Conservation (phyloP, 2,113 vertebrate species). For the Oreochromis aureus region DNA sequence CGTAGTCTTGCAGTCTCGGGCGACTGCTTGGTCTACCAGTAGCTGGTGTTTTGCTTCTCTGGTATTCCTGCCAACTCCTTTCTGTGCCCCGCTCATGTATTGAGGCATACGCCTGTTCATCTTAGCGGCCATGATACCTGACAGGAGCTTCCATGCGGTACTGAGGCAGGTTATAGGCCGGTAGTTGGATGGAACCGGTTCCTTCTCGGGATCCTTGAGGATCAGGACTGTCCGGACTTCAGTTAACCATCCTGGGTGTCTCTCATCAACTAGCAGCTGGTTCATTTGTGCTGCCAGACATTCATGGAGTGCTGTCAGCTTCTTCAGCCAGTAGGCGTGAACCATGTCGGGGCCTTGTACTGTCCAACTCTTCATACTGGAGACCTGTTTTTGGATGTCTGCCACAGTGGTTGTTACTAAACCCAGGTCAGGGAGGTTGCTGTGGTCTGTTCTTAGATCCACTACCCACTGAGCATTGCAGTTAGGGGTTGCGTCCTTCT, state of each 20-base stretch:
- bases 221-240: fast-evolving
- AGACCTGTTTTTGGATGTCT: neutral
- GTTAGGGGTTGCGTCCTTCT: fast-evolving
- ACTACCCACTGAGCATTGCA: neutral
- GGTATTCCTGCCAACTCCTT: neutral
- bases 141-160: neutral
- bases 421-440: neutral
- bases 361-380: neutral
- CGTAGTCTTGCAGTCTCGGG: neutral
- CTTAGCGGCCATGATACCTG: neutral
- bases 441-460: neutral
- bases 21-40: neutral
- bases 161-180: neutral
- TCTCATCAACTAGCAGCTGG: neutral
- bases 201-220: neutral
- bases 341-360: neutral
- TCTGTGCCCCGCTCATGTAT: neutral
- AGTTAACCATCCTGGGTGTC: neutral
- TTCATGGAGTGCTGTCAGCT: neutral
- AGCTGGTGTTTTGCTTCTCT: neutral
- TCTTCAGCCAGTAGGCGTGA: neutral
- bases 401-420: neutral
- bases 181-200: neutral
- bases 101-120: neutral
- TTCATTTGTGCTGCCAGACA: neutral